Evolutionary conservation across 2,888 invertebrate genomes (phyloP), one percentile per base, ranked within the genome.

Genomic region (Aproaerema taeniolella): DNA sequence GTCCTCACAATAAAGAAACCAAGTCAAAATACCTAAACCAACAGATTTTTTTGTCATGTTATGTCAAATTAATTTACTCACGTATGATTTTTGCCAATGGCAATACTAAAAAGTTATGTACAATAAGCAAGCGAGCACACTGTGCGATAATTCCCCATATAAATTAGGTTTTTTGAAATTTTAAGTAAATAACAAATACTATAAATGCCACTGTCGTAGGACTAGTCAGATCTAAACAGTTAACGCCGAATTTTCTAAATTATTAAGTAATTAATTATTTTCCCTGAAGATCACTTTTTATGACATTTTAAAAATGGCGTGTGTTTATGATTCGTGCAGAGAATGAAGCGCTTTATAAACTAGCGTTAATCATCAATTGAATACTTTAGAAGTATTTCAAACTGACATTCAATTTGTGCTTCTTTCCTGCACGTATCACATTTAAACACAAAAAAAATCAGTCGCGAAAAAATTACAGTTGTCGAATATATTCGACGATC

Each of bases 171-270:
- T 16, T n/a, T 3, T 2, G 8, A 15, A 15, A 35, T 15, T 35
- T 35, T 35, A 35, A 28, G 15, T 35, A 10, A 37, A 28, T 36
- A 29, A 10, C 28, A 17, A 37, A 30, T 37, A 28, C 20, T 25
- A 65, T 74, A 73, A 74, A 74, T 74, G 74, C 72, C 57, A 60
- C 55, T 52, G 53, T 57, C 58, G 58, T 53, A 60, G 52, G 69
- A 71, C 73, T 74, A 74, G 71, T 67, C 52, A 55, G 58, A 61
- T 59, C 60, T 55, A 63, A 53, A 53, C 47, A 53, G 50, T 38
- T 50, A 55, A 50, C 51, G 55, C 53, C 46, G 53, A 11, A 14
- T 35, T 26, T 9, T 33, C 12, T 16, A n/a, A n/a, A n/a, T n/a
- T n/a, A n/a, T 12, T 12, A 34, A 25, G 12, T 25, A 34, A 6